These are phyloP conservation scores for Micronycteris hirsuta DNA, from an alignment of 2,113 vertebrate genomes.

Conservation along the genomic window DNA sequence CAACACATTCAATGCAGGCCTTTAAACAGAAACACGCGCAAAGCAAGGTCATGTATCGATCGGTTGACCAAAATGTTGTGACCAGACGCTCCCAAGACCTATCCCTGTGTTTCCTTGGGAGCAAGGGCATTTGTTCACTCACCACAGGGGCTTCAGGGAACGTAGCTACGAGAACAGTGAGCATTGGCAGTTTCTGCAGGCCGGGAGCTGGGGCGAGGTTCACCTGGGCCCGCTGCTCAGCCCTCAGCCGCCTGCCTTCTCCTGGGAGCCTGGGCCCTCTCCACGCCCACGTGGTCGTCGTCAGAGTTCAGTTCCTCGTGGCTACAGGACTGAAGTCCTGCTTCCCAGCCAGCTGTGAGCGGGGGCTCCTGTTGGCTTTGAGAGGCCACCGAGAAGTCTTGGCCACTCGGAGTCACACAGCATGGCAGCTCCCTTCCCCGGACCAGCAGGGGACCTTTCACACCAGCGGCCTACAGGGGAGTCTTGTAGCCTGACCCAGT, in stretches of 20 bases:
- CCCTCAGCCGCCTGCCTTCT: fast-evolving
- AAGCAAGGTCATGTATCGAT: not conserved
- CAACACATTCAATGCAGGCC: no score
- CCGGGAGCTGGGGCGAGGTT: not conserved
- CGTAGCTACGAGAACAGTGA: fast-evolving
- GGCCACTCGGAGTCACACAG: fast-evolving
- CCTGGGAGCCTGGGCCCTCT: not conserved
- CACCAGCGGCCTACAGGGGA: not conserved
- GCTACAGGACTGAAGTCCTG: not conserved
- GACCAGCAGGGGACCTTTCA: not conserved
- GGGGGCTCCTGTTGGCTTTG: not conserved
- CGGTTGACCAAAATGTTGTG: fast-evolving
- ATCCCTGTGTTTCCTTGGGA: not conserved
- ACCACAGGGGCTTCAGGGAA: fast-evolving
- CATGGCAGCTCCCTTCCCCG: not conserved
- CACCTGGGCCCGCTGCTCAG: not conserved
- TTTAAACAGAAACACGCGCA: no score
- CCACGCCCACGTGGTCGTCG: fast-evolving
- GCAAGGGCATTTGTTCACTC: no score
- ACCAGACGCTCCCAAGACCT: not conserved
- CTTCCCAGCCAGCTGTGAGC: not conserved
- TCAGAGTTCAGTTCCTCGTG: not conserved
- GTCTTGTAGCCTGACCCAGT: not conserved
- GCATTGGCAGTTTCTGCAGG: fast-evolving
- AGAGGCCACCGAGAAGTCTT: no score